Evolutionary conservation across 2,797 vertebrate species (phyloP).

Genomic region (Tadarida brasiliensis): DNA sequence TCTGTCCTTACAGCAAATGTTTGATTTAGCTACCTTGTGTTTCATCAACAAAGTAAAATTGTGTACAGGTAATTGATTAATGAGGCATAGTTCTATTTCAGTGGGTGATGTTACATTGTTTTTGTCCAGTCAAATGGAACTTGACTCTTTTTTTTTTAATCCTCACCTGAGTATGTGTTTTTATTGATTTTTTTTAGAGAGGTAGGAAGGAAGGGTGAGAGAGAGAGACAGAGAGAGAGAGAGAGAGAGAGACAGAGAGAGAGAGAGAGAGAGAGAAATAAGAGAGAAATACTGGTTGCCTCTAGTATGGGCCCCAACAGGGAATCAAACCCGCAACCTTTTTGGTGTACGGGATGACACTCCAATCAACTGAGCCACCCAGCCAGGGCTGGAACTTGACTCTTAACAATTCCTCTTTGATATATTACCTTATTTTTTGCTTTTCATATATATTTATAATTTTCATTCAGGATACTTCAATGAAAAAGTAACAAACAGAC

Average conservation of each 20-base stretch:
- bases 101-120: not conserved
- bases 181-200: not conserved
- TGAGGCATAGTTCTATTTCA: not conserved
- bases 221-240: not conserved
- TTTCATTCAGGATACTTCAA: constrained; percentile 47
- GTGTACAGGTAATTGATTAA: not conserved
- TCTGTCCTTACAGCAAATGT: constrained; percentile 79
- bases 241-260: not conserved
- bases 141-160: not conserved
- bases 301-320: not conserved
- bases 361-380: not conserved
- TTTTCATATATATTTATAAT: constrained; percentile 54
- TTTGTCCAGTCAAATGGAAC: constrained; percentile 34
- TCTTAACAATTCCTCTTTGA: constrained; percentile 8
- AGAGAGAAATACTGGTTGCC: not conserved
- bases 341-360: not conserved
- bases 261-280: not conserved
- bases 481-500: not conserved
- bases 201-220: not conserved
- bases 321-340: not conserved
- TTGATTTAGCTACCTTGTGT: not conserved
- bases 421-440: constrained; percentile 27
- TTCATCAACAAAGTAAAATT: not conserved
- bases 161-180: not conserved
- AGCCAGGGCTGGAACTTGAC: not conserved